Conservation (phyloP, 2,797 vertebrate genomes). For the Myripristis jacobus region DNA sequence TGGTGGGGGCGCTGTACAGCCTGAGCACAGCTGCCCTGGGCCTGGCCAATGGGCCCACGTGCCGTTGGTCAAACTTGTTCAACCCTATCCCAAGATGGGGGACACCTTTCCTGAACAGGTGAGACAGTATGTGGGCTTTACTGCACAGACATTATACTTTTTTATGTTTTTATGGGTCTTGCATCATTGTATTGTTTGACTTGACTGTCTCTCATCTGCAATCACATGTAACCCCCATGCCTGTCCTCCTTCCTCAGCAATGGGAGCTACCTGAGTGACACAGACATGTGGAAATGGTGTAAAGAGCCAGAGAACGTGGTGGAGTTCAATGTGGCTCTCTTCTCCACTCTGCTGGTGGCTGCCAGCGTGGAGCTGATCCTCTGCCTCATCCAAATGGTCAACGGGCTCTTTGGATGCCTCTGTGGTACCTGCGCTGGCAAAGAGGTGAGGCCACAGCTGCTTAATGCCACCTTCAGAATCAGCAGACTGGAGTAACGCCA, state of each 20-base stretch:
- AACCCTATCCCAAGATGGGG: accelerated
- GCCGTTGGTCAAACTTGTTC: accelerated
- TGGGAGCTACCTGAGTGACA: slow-evolving; percentile 70
- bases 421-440: slow-evolving; percentile 79
- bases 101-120: slow-evolving; percentile 61
- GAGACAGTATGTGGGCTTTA: not conserved
- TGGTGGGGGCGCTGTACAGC: slow-evolving; percentile 75
- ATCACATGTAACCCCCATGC: not conserved
- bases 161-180: no score
- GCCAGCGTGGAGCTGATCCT: slow-evolving; percentile 65
- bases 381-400: slow-evolving; percentile 78
- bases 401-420: slow-evolving; percentile 82
- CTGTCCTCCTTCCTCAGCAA: slow-evolving; percentile 48
- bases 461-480: no score
- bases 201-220: no score
- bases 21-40: slow-evolving; percentile 66
- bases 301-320: slow-evolving; percentile 47
- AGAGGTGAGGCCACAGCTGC: slow-evolving; percentile 53
- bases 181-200: no score
- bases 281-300: slow-evolving; percentile 56
- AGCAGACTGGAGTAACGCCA: no score
- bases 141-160: no score
- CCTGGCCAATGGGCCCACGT: slow-evolving; percentile 76
- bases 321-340: slow-evolving; percentile 80
- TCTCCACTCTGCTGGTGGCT: slow-evolving; percentile 67